Conservation (phyloP, 2,888 invertebrate genomes). For the Cephus runcator region DNA sequence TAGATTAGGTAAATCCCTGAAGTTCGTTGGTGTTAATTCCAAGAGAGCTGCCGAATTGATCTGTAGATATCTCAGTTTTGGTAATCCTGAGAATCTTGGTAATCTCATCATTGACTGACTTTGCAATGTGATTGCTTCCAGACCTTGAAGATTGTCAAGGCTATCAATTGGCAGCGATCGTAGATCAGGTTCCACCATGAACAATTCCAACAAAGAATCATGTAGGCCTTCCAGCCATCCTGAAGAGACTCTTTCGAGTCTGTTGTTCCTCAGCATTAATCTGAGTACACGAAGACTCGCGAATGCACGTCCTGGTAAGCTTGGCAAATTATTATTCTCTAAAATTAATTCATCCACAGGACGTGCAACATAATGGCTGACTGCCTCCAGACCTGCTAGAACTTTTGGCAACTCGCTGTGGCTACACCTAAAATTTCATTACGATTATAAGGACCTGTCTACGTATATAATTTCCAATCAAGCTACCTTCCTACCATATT, state of each 20-base stretch:
- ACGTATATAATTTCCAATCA: not conserved
- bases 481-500: conserved; percentile 75
- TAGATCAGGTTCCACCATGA: conserved; percentile 85
- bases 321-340: conserved; percentile 87
- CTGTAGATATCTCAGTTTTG: conserved; percentile 79
- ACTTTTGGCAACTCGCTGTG: conserved; percentile 87
- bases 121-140: conserved; percentile 87
- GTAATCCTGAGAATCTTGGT: conserved; percentile 76
- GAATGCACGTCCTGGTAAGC: conserved; percentile 85
- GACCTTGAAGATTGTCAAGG: conserved; percentile 76
- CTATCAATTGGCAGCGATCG: conserved; percentile 84
- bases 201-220: conserved; percentile 81
- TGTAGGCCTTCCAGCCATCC: conserved; percentile 86
- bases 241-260: conserved; percentile 81
- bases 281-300: conserved; percentile 80
- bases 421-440: conserved; percentile 77
- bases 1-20: conserved; percentile 76
- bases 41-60: conserved; percentile 76
- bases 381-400: conserved; percentile 77
- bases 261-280: conserved; percentile 86
- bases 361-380: conserved; percentile 74
- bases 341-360: conserved; percentile 88
- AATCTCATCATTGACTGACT: conserved; percentile 80
- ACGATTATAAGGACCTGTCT: not conserved
- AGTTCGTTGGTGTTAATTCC: conserved; percentile 76